Evolutionary conservation across 2,888 invertebrate genomes (phyloP).

Genomic region (Tupiocoris notatus): DNA sequence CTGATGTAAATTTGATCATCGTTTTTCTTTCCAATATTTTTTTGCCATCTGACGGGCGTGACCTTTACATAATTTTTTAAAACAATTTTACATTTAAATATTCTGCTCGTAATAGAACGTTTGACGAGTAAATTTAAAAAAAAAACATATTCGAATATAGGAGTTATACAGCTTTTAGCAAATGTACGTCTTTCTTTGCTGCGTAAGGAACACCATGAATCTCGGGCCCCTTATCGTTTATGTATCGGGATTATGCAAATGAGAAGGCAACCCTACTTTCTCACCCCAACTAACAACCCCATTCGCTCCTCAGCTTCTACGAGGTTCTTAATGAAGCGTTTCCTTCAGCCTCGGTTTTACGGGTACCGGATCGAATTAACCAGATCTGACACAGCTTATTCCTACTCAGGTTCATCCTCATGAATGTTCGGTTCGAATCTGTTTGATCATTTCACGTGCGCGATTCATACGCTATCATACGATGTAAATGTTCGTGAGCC

Average conservation of each 20-base stretch:
- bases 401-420: neutral
- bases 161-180: too few species aligned
- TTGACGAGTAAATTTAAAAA: too few species aligned
- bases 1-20: too few species aligned
- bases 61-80: too few species aligned
- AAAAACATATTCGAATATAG: too few species aligned
- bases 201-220: constrained; percentile 20
- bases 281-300: constrained; percentile 9
- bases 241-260: constrained; percentile 40
- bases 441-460: neutral
- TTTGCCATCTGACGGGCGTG: too few species aligned
- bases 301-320: neutral
- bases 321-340: constrained; percentile 21
- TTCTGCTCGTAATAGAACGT: too few species aligned
- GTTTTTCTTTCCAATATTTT: too few species aligned
- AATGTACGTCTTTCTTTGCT: neutral
- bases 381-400: constrained; percentile 23
- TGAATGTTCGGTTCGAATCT: neutral
- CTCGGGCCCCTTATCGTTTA: constrained; percentile 31
- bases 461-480: neutral
- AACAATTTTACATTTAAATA: too few species aligned
- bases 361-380: constrained; percentile 11
- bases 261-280: constrained; percentile 6
- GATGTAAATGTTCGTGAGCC: neutral
- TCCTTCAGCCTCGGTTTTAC: constrained; percentile 27